Conservation (phyloP, 2,888 invertebrate species). For the Nomada flava region DNA sequence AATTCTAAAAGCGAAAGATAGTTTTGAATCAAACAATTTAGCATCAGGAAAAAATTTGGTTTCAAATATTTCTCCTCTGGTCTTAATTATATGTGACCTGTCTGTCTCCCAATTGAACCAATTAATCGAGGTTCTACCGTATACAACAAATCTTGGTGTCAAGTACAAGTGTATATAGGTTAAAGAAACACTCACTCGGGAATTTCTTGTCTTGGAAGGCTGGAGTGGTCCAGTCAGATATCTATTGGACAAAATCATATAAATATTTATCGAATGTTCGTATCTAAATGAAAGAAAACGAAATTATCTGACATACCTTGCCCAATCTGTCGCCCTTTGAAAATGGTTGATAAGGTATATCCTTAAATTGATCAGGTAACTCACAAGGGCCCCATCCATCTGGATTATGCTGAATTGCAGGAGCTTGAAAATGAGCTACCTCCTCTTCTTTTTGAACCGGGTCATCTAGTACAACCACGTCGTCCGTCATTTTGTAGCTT, state of each 20-base stretch:
- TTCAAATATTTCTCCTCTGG: too few species aligned
- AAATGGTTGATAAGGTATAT: conserved; percentile 99
- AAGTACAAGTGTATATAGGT: conserved; percentile 1
- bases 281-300: neutral
- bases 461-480: conserved; percentile 63
- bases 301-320: conserved; percentile 88
- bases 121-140: too few species aligned
- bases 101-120: too few species aligned
- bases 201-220: conserved; percentile 97
- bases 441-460: conserved; percentile 84
- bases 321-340: conserved; percentile 99
- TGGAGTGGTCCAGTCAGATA: conserved; percentile 98
- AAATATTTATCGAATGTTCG: conserved; percentile 20
- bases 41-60: too few species aligned
- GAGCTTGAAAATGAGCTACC: conserved; percentile 89
- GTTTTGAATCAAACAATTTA: too few species aligned
- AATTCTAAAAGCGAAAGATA: too few species aligned
- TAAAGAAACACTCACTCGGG: conserved; percentile 88
- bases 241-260: conserved; percentile 82
- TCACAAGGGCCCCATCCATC: conserved; percentile 99
- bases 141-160: neutral
- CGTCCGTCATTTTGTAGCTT: conserved; percentile 62
- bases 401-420: conserved; percentile 92
- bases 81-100: too few species aligned
- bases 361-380: conserved; percentile 96